Percentiles rank a stretch among this genome's conserved stretches.
Conservation (phyloP, 2,888 invertebrate species). For the Thyatira batis region DNA sequence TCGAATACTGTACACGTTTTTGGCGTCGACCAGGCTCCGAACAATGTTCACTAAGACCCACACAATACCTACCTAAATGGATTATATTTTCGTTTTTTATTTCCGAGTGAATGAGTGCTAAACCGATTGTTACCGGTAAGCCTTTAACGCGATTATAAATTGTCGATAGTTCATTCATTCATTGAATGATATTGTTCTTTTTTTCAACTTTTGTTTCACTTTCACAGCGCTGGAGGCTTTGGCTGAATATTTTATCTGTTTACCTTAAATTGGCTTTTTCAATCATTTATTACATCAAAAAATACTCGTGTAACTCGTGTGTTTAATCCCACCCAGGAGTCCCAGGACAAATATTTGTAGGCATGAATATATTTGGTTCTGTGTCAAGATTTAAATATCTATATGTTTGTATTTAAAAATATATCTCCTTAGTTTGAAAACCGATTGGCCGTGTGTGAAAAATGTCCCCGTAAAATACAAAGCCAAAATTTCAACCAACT, state of each 20-base stretch:
- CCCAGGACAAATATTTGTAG: too few species aligned
- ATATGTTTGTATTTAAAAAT: too few species aligned
- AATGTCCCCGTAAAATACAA: too few species aligned
- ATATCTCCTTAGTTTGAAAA: too few species aligned
- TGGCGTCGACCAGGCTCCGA: background rate
- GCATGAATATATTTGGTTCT: too few species aligned
- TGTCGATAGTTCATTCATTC: background rate
- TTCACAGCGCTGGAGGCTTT: background rate
- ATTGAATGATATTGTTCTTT: background rate
- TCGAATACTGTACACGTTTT: background rate
- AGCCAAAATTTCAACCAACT: background rate
- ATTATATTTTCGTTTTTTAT: conserved; percentile 20
- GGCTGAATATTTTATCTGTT: too few species aligned
- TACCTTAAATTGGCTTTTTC: too few species aligned
- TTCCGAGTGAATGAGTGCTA: conserved; percentile 18
- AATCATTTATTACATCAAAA: too few species aligned
- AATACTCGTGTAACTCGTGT: too few species aligned
- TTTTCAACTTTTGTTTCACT: background rate
- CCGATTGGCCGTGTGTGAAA: too few species aligned
- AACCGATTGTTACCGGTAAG: conserved; percentile 15
- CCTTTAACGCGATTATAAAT: conserved; percentile 1
- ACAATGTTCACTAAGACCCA: background rate
- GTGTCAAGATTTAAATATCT: too few species aligned
- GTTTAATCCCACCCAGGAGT: too few species aligned
- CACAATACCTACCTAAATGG: background rate